Conservation (phyloP, 2,113 vertebrate genomes). For the Chionomys nivalis region DNA sequence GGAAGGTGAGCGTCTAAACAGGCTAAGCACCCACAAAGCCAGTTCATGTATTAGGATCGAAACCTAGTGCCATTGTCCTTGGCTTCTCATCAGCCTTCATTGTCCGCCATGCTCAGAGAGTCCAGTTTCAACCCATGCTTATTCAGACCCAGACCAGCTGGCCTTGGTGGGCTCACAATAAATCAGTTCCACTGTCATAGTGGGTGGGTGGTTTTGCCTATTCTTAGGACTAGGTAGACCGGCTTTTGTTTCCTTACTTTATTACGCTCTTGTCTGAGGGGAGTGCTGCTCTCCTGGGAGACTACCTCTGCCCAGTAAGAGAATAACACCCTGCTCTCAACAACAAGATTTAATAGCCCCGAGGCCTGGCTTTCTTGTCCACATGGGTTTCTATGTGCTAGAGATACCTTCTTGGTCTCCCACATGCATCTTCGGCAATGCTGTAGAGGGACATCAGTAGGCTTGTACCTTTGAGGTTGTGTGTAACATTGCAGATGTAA, state of each 20-base stretch:
- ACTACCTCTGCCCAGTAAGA: too few relatives aligned
- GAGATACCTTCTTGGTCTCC: not conserved
- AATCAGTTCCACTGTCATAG: too few relatives aligned
- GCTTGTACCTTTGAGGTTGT: not conserved
- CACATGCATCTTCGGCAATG: not conserved
- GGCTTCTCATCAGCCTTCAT: too few relatives aligned
- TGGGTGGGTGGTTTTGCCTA: not conserved
- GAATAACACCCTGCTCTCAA: not conserved
- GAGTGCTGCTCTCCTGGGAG: not conserved
- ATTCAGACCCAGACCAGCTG: too few relatives aligned
- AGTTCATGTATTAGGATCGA: too few relatives aligned
- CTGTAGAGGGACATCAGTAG: not conserved
- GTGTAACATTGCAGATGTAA: not conserved
- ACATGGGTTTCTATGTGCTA: accelerated
- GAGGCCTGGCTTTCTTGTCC: accelerated
- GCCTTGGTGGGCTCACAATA: too few relatives aligned
- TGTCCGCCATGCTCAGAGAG: too few relatives aligned
- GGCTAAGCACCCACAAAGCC: too few relatives aligned
- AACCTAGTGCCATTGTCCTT: too few relatives aligned
- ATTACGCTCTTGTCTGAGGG: not conserved
- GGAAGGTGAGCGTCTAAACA: too few relatives aligned
- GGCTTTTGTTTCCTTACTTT: not conserved
- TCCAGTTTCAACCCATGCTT: too few relatives aligned
- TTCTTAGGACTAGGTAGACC: not conserved
- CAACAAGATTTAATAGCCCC: not conserved